Conservation (phyloP, 2,113 vertebrate species). For the Coturnix japonica region DNA sequence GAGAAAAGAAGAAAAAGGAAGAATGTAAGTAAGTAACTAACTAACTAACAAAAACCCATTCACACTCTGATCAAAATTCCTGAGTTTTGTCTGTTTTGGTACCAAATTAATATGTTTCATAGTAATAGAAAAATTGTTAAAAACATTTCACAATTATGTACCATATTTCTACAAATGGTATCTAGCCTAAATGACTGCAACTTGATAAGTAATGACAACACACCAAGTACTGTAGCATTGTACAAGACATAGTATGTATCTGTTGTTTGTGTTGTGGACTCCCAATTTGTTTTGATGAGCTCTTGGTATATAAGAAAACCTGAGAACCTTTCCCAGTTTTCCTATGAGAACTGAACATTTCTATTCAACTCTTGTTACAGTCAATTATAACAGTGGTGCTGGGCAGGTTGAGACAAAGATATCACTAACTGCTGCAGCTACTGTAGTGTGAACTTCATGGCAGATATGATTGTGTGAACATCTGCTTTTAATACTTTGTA, state of each 20-base stretch:
- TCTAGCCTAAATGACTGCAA: background rate
- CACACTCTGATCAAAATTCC: background rate
- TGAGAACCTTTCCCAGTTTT: background rate
- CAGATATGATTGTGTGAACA: conserved; percentile 59
- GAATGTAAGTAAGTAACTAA: background rate
- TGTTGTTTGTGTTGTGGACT: background rate
- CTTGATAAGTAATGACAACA: background rate
- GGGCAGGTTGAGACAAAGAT: background rate
- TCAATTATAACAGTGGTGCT: background rate
- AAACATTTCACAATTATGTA: background rate
- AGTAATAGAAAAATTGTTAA: background rate
- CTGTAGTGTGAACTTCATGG: conserved; percentile 1
- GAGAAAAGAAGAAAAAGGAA: background rate
- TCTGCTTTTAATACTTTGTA: conserved; percentile 68
- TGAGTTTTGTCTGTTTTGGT: background rate
- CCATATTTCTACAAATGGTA: background rate
- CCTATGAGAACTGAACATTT: background rate
- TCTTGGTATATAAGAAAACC: background rate
- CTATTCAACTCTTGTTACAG: background rate
- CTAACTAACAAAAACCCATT: too few species aligned
- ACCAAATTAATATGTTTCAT: background rate
- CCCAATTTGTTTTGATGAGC: background rate
- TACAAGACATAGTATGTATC: background rate
- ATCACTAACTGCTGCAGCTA: background rate
- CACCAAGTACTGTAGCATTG: background rate